Evolutionary conservation across 2,113 vertebrate genomes (phyloP), one percentile per base, ranked within the genome.

Genomic region (Chloroceryle aenea): DNA sequence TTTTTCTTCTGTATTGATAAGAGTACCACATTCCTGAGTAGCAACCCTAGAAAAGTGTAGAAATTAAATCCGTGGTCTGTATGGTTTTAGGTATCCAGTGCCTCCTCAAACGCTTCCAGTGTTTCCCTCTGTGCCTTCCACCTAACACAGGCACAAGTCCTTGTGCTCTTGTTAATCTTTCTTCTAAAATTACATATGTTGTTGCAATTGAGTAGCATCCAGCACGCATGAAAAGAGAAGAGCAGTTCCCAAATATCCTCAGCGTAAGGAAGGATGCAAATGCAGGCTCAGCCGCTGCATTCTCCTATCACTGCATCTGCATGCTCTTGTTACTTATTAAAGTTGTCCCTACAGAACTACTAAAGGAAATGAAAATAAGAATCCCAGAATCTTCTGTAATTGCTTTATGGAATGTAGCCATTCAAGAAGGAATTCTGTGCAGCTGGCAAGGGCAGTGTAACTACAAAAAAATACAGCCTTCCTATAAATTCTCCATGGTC

Each of bases 371-470:
- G 61, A 79, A 96, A 87, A 66, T 21, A 91, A 79, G 71, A 68
- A 93, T 58, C 34, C 34, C 43, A 66, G 43, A 27, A 63, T 76
- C 56, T 95, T 88, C 78, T 89, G 27, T 52, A 83, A 89, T 68
- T 72, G 82, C 77, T 85, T 81, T 77, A 77, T 64, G 73, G 80
- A 91, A 92, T 14, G 2, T 2, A 87, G 32, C 34, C 40, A 71
- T 78, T 90, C 87, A 40, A 64, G 76, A 91, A 90, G 73, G 83
- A 89, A 93, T 90, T 78, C n/a, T 32, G n/a, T 88, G 90, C 90
- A 93, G 88, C 88, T 95, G 77, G 80, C 58, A 78, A 72, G 75
- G 64, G 66, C 12, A 4, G 55, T 4, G 17, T 48, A 89, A 72
- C 48, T 90, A 68, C 73, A 74, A 75, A 93, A 85, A 82, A 85